Evolutionary conservation across 2,797 vertebrate genomes (phyloP).

Genomic region (Peromyscus aztecus): DNA sequence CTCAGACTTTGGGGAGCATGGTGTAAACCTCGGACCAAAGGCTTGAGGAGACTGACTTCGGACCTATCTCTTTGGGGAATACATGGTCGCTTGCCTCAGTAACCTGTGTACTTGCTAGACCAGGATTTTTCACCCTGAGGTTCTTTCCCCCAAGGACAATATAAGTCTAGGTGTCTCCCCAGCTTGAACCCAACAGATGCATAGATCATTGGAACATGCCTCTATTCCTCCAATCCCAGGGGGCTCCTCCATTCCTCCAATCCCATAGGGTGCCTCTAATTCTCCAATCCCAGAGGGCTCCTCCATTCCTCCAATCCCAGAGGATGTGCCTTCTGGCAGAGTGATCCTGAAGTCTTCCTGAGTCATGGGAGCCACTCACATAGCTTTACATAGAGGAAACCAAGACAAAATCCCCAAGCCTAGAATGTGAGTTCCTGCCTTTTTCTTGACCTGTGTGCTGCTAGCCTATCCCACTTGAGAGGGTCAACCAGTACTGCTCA

Average conservation of each 20-base stretch:
- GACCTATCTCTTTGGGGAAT: background rate
- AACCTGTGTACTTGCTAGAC: background rate
- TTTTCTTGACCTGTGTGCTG: background rate
- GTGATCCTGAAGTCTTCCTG: background rate
- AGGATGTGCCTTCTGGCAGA: background rate
- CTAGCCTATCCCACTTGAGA: background rate
- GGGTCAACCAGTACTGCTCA: background rate
- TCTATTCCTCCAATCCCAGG: background rate
- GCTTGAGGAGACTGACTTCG: background rate
- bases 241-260: background rate
- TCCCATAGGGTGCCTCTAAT: background rate
- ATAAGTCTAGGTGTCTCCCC: background rate
- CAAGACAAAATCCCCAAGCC: background rate
- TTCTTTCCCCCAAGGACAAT: background rate
- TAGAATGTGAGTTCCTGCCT: background rate
- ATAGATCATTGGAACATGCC: background rate
- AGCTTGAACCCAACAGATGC: background rate
- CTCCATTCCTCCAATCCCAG: background rate
- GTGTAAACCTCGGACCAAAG: background rate
- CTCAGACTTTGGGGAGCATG: background rate
- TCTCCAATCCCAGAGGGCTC: background rate
- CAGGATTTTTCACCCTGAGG: background rate
- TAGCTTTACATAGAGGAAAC: background rate
- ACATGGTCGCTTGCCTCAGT: background rate
- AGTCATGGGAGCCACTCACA: background rate